A percentile compares a stretch with the other conserved stretches of the same genome.
Conservation (phyloP, 2,113 vertebrate species). For the Cnemophilus loriae region DNA sequence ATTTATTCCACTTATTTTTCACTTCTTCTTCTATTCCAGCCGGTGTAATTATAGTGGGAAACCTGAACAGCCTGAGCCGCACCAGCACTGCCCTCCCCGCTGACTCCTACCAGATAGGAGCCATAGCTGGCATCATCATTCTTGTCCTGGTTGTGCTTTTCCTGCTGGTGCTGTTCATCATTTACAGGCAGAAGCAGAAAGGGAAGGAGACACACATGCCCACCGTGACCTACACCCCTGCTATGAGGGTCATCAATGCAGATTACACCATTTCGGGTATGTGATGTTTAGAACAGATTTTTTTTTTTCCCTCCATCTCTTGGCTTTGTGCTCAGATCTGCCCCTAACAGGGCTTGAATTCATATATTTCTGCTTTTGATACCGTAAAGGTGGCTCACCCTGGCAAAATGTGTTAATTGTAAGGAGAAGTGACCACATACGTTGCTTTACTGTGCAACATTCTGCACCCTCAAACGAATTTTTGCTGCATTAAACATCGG, state of each 20-base stretch:
- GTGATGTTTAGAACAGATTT: neutral
- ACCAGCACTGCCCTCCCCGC: constrained; percentile 87
- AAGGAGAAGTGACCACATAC: neutral
- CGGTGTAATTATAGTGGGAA: constrained; percentile 87
- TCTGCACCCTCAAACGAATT: neutral
- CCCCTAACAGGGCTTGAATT: neutral
- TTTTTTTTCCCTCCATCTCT: neutral
- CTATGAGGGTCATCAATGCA: constrained; percentile 81
- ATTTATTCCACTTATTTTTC: neutral
- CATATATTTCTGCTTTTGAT: neutral
- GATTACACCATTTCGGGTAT: constrained; percentile 85
- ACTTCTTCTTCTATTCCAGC: constrained; percentile 67
- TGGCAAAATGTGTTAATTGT: neutral
- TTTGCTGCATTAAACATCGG: neutral
- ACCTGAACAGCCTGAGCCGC: constrained; percentile 86
- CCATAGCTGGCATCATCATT: constrained; percentile 87
- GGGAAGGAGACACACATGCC: constrained; percentile 89
- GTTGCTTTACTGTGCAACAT: neutral
- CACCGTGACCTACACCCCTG: constrained; percentile 88
- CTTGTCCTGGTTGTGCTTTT: constrained; percentile 89
- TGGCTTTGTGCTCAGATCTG: neutral
- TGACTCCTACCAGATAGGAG: constrained; percentile 92
- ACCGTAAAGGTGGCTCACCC: neutral
- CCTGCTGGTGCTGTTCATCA: constrained; percentile 87
- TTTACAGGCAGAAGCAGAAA: constrained; percentile 93